Evolutionary conservation across 1,140 invertebrate species (phyloP).

Genomic region (Palaemon carinicauda): DNA sequence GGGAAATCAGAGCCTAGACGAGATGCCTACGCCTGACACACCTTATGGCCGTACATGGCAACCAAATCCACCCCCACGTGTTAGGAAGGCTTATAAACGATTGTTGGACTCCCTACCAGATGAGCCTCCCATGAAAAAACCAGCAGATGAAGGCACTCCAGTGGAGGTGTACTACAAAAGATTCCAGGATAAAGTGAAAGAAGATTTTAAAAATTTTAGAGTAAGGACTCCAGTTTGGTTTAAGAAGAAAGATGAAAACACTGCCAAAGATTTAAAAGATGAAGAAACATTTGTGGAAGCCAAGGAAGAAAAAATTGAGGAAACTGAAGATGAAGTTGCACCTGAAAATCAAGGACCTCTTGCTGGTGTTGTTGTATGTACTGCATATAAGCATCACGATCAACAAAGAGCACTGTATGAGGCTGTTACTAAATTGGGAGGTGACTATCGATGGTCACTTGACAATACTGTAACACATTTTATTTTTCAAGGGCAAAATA

Average conservation of each 20-base stretch:
- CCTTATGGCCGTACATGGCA: conserved; percentile 48
- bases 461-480: conserved; percentile 65
- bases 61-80: conserved; percentile 30
- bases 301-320: neutral
- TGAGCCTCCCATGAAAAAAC: neutral
- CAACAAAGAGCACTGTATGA: conserved; percentile 65
- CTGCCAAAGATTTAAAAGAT: neutral
- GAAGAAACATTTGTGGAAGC: neutral
- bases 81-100: conserved; percentile 55
- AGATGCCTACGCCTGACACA: conserved; percentile 53
- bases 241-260: neutral
- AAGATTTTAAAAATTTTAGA: conserved; percentile 48
- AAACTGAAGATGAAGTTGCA: conserved; percentile 2
- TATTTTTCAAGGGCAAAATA: conserved; percentile 65
- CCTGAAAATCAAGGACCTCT: conserved; percentile 61
- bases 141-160: neutral
- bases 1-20: conserved; percentile 18
- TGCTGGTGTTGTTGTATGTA: conserved; percentile 64
- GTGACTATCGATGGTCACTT: conserved; percentile 65
- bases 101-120: conserved; percentile 38
- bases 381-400: conserved; percentile 64
- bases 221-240: neutral
- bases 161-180: conserved; percentile 30
- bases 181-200: conserved; percentile 59
- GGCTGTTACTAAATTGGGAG: conserved; percentile 65